These are phyloP conservation scores for Amazona guildingii DNA, from an alignment of 2,113 vertebrate species.

Conservation along the genomic window DNA sequence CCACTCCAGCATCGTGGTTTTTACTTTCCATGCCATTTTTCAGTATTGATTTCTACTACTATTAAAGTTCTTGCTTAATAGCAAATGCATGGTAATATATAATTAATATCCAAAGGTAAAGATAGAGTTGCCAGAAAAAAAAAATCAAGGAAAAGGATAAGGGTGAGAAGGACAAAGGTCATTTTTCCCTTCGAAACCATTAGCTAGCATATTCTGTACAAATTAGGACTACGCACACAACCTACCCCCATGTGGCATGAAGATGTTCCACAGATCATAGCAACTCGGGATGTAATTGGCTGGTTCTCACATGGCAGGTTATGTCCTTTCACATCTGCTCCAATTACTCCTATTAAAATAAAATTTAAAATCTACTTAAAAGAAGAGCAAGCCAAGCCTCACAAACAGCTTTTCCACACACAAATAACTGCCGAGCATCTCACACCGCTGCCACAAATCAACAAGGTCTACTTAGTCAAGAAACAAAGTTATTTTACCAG, in stretches of 20 bases:
- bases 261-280: conserved; percentile 95
- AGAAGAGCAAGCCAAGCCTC: neutral
- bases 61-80: conserved; percentile 48
- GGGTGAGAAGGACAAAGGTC: neutral
- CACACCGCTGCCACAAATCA: neutral
- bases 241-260: conserved; percentile 98
- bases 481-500: neutral
- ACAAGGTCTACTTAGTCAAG: neutral
- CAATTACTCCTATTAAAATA: conserved; percentile 86
- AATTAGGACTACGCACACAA: neutral
- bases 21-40: conserved; percentile 61
- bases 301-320: conserved; percentile 84
- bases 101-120: conserved; percentile 59
- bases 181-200: neutral
- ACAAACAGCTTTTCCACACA: neutral
- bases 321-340: conserved; percentile 87
- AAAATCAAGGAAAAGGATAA: neutral
- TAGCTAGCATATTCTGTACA: neutral
- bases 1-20: conserved; percentile 37
- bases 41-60: conserved; percentile 66
- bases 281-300: conserved; percentile 87
- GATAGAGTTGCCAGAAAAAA: conserved; percentile 22
- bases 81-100: conserved; percentile 60
- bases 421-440: neutral
- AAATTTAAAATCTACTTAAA: neutral